Base-by-base conservation (phyloP, 2,797 vertebrate genomes). In the Anguilla obscura region DNA sequence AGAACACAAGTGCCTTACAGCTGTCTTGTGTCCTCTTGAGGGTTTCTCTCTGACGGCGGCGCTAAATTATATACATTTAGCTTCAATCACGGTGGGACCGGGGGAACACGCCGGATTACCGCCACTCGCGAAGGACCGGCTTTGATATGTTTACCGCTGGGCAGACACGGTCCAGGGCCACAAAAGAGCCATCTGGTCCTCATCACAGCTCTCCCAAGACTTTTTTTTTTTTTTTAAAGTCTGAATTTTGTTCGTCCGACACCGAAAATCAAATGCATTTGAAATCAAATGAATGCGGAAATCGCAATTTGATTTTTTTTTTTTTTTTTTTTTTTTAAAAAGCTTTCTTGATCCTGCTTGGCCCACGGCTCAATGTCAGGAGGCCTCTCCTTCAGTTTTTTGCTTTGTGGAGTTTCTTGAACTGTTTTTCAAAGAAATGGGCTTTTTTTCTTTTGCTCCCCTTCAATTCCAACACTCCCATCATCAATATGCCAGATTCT, bases 41-140 rank as follows among this genome's bases (percentile, higher is more conserved):
- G 36, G 54, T 63, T 85, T 36, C 30, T 60, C 14, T 60, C 14
- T 45, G 58, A 66, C 66, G 30, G 54, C 24, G 40, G 54, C 16
- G n/a, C 24, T 30, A 45, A 30, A 66, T 85, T 60, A 85, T 63
- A 63, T 54, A n/a, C 45, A 82, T n/a, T 80, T 21, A 48, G 79
- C 50, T 82, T 82, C 9, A 24, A 50, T 82, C 40, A 48, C 40
- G 50, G 24, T 40, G n/a, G 5, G 79, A 2, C 21, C 50, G 4
- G 1, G 76, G 36, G 71, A 74, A 16, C 30, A 36, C 12, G 40
- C 6, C 24, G 76, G 76, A 21, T 48, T 63, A 40, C 56, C 10
- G 66, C n/a, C 33, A 21, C 84, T 36, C 27, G 21, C 24, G 30
- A 60, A 82, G 18, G 40, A 82, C 45, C 50, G 12, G 33, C 30